Percentiles rank a stretch among this genome's conserved stretches.
Conservation (phyloP, 2,888 invertebrate species). For the Trichacis sp. region DNA sequence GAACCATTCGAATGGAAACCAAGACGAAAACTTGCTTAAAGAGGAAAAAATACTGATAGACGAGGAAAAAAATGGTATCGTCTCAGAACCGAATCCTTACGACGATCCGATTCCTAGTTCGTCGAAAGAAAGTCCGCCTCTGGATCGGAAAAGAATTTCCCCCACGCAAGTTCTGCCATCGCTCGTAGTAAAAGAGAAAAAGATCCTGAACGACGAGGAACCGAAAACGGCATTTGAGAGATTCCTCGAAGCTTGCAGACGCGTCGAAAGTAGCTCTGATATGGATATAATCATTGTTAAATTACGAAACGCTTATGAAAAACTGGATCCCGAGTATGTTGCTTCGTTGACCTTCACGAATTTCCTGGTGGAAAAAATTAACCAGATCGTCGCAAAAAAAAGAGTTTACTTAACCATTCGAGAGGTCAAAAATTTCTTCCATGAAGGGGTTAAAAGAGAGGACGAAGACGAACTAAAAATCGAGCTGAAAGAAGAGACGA, state of each 20-base stretch:
- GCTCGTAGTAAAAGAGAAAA: constrained; percentile 14
- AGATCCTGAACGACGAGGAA: constrained; percentile 23
- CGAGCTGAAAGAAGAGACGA: background rate
- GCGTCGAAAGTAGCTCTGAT: constrained; percentile 45
- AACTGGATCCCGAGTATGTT: constrained; percentile 46
- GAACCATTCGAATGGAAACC: too few relatives aligned
- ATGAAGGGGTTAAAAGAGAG: background rate
- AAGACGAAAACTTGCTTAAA: too few relatives aligned
- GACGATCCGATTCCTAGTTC: background rate
- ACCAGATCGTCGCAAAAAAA: constrained; percentile 35
- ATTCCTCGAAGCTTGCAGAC: constrained; percentile 55
- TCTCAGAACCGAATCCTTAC: too few relatives aligned
- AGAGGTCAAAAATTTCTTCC: constrained; percentile 53
- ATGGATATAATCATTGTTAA: constrained; percentile 55
- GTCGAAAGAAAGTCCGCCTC: background rate
- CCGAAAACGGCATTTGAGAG: constrained; percentile 52
- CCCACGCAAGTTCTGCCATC: background rate
- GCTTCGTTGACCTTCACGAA: constrained; percentile 46
- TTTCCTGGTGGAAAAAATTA: constrained; percentile 39
- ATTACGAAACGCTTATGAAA: constrained; percentile 53
- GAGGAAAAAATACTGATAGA: too few relatives aligned
- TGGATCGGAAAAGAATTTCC: background rate
- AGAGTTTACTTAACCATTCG: constrained; percentile 47
- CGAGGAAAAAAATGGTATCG: too few relatives aligned
- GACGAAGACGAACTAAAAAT: background rate